Base-by-base conservation (phyloP, 1,140 invertebrate genomes). In the Ptiloglossa arizonensis region DNA sequence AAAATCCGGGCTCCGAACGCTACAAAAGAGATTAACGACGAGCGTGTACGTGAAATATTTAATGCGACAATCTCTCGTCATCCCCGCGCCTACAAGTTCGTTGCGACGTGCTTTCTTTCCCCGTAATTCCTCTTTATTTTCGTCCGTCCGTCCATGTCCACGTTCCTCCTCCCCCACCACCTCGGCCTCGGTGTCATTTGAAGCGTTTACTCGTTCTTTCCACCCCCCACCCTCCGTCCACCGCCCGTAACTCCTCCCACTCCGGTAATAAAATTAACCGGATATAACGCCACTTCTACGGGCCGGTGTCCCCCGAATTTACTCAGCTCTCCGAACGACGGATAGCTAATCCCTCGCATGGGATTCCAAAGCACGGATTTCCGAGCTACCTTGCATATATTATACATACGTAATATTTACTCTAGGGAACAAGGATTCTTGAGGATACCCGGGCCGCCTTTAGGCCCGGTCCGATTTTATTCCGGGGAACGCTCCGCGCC, bases 361-460 rank as follows among this genome's bases (percentile, higher is more conserved):
- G 50, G 80, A 82, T 82, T 83, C 27, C 27, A 17, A 46, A 54
- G 50, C 80, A 79, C 80, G 80, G 80, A 83, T 83, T 79, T 82
- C 69, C 74, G 54, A 68, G 50, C 44, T 24, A 35, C 19, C 57
- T n/a, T 46, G 56, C 80, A 59, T 72, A 73, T 72, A 83, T 82
- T 73, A 80, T 38, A 50, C 64, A 35, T 27, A 15, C 54, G 63
- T 54, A 67, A 82, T 82, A 82, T 83, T 83, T 83, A 63, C 74
- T 35, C 48, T 48, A 46, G 48, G 68, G 70, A 64, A 44, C 46
- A 72, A 82, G 60, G 62, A 79, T 83, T 68, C 72, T 82, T 46
- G 59, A 81, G 52, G 27, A 77, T 44, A 44, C 19, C 11, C 59
- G 64, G 24, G 1, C 22, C 19, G 22, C 15, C 48, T 38, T 73